Conservation (phyloP, 2,113 vertebrate genomes). For the Lates calcarifer region DNA sequence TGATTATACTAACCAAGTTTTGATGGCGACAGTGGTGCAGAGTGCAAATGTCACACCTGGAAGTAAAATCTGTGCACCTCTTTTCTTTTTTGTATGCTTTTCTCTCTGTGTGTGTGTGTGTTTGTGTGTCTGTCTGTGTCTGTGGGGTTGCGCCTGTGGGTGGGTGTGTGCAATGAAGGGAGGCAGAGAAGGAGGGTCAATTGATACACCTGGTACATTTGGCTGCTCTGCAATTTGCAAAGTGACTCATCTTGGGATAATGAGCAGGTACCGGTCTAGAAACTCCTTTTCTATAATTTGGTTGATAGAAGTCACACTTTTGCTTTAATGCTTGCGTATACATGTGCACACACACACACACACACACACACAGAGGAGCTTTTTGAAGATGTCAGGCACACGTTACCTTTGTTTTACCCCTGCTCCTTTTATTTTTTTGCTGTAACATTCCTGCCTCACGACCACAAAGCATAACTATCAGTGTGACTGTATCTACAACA, state of each 20-base stretch:
- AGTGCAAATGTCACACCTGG: conserved; percentile 64
- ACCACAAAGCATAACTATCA: neutral
- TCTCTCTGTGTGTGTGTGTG: conserved; percentile 12
- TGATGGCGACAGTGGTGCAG: conserved; percentile 44
- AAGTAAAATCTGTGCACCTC: conserved; percentile 20
- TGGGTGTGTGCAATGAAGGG: conserved; percentile 16
- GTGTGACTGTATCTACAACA: neutral
- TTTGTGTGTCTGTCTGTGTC: conserved; percentile 34
- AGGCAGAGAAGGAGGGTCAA: conserved; percentile 35
- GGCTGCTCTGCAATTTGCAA: conserved; percentile 76
- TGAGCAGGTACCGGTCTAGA: conserved; percentile 64
- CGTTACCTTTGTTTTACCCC: neutral
- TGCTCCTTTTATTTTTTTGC: neutral
- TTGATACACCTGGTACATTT: conserved; percentile 68
- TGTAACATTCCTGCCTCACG: neutral
- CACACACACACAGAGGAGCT: neutral
- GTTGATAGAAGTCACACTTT: conserved; percentile 50
- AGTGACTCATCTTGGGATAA: conserved; percentile 71
- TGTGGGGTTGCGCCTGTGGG: conserved; percentile 7
- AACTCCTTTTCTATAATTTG: conserved; percentile 64
- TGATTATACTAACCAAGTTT: conserved; percentile 78
- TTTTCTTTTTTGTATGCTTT: neutral
- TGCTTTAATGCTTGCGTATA: conserved; percentile 8
- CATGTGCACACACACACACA: neutral
- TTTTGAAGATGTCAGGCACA: conserved; percentile 3